These are phyloP conservation scores for Megalops cyprinoides DNA, from an alignment of 2,797 vertebrate species.

Conservation along the genomic window DNA sequence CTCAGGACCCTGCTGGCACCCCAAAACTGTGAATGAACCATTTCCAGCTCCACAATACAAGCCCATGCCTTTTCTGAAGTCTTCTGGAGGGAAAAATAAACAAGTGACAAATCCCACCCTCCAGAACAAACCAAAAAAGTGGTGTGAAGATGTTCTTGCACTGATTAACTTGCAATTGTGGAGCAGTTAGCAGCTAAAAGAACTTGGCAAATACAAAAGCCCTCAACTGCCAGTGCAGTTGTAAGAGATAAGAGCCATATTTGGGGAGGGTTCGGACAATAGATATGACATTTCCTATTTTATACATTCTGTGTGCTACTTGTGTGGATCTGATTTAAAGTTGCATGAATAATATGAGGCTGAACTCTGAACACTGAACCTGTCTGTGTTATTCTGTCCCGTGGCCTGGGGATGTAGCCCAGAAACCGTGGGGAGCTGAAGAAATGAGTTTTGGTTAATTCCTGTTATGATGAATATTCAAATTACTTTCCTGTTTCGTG, in stretches of 20 bases:
- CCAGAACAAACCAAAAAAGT: background rate
- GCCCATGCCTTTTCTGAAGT: background rate
- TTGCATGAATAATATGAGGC: background rate
- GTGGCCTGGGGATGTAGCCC: background rate
- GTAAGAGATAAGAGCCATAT: background rate
- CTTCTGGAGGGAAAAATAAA: background rate
- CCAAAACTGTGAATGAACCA: background rate
- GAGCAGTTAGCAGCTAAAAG: background rate
- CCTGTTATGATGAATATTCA: conserved; percentile 2
- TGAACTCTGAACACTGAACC: background rate
- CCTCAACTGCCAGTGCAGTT: background rate
- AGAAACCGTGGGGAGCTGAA: background rate
- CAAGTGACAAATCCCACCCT: background rate
- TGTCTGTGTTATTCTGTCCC: background rate
- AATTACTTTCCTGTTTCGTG: no score
- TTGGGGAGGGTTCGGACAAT: background rate
- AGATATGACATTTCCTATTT: background rate
- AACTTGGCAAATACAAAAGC: background rate
- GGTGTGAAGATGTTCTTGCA: background rate
- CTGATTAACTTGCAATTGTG: background rate
- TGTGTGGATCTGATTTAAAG: background rate
- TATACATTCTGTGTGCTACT: background rate
- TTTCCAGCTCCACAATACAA: background rate
- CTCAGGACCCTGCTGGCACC: background rate
- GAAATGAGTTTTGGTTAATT: background rate